These are phyloP conservation scores for Rhabdornis inornatus DNA, from an alignment of 2,113 vertebrate species.

Conservation along the genomic window DNA sequence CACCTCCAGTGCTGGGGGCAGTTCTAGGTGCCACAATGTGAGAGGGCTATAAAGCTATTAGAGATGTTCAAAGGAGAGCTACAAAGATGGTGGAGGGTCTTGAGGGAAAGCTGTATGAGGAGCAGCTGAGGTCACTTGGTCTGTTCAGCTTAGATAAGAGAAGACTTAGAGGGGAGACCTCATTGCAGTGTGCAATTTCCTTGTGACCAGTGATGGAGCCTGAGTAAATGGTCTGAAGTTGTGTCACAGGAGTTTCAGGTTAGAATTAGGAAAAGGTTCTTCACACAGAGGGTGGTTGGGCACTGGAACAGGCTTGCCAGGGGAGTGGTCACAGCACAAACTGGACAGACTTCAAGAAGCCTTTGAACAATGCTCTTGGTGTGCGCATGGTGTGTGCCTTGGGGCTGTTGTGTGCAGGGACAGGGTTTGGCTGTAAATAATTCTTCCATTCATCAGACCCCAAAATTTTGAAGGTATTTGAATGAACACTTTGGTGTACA, in stretches of 20 bases:
- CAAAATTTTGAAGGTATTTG: not conserved
- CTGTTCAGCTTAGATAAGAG: not conserved
- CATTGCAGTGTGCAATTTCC: not conserved
- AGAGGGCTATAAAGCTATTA: not conserved
- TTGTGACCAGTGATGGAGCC: not conserved
- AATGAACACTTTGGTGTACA: not conserved
- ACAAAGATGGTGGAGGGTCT: not conserved
- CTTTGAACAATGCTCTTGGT: not conserved
- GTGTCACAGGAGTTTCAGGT: not conserved
- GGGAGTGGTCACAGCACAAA: not conserved
- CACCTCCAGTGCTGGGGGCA: rapidly evolving
- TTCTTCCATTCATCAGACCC: not conserved
- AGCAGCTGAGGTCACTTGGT: not conserved
- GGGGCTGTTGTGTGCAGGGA: not conserved
- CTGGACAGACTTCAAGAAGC: not conserved
- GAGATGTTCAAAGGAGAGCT: not conserved
- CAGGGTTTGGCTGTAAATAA: not conserved
- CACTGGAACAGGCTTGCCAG: not conserved
- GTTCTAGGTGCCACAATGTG: not conserved
- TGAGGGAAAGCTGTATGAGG: not conserved
- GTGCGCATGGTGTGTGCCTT: too few species aligned
- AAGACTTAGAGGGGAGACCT: not conserved
- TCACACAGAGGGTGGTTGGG: not conserved
- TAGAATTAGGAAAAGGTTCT: not conserved
- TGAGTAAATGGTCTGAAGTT: not conserved